A percentile compares a stretch with the other conserved stretches of the same genome.
Evolutionary conservation across 2,888 invertebrate genomes (phyloP).

Genomic region (Sialis lutaria): DNA sequence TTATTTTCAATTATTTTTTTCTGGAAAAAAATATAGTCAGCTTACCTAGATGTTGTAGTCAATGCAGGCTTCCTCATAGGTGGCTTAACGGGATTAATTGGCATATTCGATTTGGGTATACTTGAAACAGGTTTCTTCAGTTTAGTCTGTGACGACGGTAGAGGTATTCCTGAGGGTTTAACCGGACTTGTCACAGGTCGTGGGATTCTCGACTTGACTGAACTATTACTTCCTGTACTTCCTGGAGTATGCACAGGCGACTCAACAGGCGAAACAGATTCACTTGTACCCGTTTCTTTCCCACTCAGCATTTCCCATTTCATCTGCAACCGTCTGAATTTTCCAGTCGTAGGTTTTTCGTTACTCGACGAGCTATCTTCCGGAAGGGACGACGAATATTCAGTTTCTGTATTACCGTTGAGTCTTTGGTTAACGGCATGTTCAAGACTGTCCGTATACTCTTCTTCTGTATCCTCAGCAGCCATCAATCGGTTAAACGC

Average conservation of each 20-base stretch:
- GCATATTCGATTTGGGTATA: conserved; percentile 20
- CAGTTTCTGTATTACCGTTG: conserved; percentile 1
- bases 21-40: not conserved
- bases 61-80: conserved; percentile 8
- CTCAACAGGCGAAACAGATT: conserved; percentile 13
- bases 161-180: conserved; percentile 40
- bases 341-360: conserved; percentile 31
- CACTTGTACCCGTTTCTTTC: conserved; percentile 24
- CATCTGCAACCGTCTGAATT: conserved; percentile 58
- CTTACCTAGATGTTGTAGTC: conserved; percentile 8
- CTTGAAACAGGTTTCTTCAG: conserved; percentile 16
- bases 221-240: conserved; percentile 10
- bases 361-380: conserved; percentile 20
- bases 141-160: conserved; percentile 21
- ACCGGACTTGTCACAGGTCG: conserved; percentile 57
- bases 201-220: conserved; percentile 52
- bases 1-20: no score
- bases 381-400: conserved; percentile 7
- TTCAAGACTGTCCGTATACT: conserved; percentile 60
- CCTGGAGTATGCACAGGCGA: conserved; percentile 26
- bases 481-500: conserved; percentile 50
- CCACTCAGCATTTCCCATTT: conserved; percentile 66
- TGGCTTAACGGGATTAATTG: conserved; percentile 13
- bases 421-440: conserved; percentile 23
- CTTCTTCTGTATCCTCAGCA: conserved; percentile 46